Conservation (phyloP, 2,888 invertebrate genomes). For the Drosophila longiperda region DNA sequence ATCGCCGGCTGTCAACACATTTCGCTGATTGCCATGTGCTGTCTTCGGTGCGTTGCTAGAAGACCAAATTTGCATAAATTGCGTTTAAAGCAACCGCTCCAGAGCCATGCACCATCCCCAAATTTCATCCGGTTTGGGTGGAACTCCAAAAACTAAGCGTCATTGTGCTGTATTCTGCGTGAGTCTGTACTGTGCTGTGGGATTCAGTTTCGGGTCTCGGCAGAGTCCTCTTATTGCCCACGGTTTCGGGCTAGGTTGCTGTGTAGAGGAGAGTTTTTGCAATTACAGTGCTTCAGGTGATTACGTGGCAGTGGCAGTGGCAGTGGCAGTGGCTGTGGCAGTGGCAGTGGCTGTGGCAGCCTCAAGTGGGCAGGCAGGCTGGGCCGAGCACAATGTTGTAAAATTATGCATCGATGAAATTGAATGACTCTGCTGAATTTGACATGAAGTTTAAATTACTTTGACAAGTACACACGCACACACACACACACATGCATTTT, state of each 20-base stretch:
- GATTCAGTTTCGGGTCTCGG: background rate
- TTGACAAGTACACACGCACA: constrained; percentile 42
- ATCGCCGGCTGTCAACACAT: constrained; percentile 71
- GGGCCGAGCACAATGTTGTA: constrained; percentile 33
- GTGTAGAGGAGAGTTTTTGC: constrained; percentile 42
- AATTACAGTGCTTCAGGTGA: constrained; percentile 79
- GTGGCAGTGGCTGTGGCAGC: constrained; percentile 44
- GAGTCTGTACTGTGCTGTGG: background rate
- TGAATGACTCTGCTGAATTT: constrained; percentile 79
- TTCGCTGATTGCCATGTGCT: constrained; percentile 72
- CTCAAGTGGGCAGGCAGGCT: constrained; percentile 54
- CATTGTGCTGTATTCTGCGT: constrained; percentile 38
- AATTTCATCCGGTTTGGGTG: background rate
- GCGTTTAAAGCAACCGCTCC: constrained; percentile 63
- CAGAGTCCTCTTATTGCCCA: constrained; percentile 9
- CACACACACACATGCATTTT: background rate
- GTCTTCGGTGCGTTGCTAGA: constrained; percentile 53
- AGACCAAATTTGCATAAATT: constrained; percentile 76
- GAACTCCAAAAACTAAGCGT: constrained; percentile 52
- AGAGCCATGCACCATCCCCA: constrained; percentile 16
- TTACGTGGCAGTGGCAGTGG: constrained; percentile 61
- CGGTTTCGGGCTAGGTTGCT: background rate
- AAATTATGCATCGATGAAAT: constrained; percentile 82
- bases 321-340: background rate
- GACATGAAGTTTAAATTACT: constrained; percentile 84